phyloP scores from a whole-genome alignment of 92 coral and sea anemone species.

The Heteractis magnifica region DNA sequence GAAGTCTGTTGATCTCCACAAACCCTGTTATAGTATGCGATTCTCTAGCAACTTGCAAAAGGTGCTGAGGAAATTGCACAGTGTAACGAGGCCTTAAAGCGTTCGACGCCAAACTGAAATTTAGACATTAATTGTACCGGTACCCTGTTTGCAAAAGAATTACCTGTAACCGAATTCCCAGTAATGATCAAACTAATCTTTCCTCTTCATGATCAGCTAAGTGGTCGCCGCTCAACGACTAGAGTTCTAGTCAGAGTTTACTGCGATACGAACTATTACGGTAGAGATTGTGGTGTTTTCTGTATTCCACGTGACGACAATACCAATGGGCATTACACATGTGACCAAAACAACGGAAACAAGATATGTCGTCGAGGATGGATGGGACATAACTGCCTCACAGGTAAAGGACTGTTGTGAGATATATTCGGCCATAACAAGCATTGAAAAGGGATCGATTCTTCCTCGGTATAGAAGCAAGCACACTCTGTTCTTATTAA shows the following conservation, averaged over 20 bases:
- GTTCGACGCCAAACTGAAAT: no score
- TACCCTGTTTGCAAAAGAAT: neutral
- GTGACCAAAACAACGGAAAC: slow-evolving; percentile 72
- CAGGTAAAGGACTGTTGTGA: slow-evolving; percentile 34
- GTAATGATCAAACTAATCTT: neutral
- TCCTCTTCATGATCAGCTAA: slow-evolving; percentile 34
- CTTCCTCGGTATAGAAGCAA: no score
- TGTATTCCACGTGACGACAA: slow-evolving; percentile 75
- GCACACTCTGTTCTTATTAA: no score
- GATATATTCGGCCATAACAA: neutral
- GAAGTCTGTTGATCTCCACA: no score
- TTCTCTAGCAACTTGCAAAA: no score
- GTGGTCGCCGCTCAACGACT: slow-evolving; percentile 71
- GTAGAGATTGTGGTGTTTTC: slow-evolving; percentile 71
- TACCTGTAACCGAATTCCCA: no score
- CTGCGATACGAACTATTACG: slow-evolving; percentile 78
- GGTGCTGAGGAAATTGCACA: no score
- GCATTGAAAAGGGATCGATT: neutral
- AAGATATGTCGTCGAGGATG: slow-evolving; percentile 82
- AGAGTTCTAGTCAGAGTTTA: slow-evolving; percentile 69
- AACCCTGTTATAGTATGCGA: no score
- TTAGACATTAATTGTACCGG: no score
- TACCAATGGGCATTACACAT: slow-evolving; percentile 76
- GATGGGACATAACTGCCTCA: slow-evolving; percentile 69
- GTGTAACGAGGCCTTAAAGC: no score